Base-by-base conservation (phyloP, 2,888 invertebrate species). In the Athalia cordata region DNA sequence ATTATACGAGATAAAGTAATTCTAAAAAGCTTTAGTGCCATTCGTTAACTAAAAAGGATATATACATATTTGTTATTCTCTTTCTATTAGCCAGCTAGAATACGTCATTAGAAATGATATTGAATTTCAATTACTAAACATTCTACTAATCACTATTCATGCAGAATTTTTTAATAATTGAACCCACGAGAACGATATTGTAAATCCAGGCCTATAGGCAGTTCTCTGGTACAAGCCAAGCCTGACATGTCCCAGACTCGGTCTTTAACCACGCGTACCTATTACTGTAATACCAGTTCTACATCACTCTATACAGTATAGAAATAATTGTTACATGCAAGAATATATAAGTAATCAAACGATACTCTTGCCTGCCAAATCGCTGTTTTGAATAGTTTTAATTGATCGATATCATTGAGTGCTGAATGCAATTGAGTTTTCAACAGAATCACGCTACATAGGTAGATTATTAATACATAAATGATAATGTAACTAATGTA, bases 401-500 rank as follows among this genome's bases (percentile, higher is more conserved):
- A n/a, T 15, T 59, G 47, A 76, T 76, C 11, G 52, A 52, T 72
- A 72, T 77, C 66, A 77, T 66, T 43, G 67, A 66, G 9, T 66
- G 57, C 67, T 9, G 49, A 66, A 66, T 47, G 66, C 77, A 77
- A 77, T 66, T 77, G 77, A 72, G 47, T 59, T 72, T 6, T 4
- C 13, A 52, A 52, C 9, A 8, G 15, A 62, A 62, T 49, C 62
- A 29, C 50, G 55, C 79, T 70, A 79, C 49, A 74, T 77, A 70
- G 64, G 62, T 81, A 80, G 79, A 80, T 77, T 79, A 79, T 80
- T 80, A 81, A 76, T 77, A 77, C 81, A 76, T 81, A 82, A 83
- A 64, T 29, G 81, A 80, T 85, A 84, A 82, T 85, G 83, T 85
- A 84, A 85, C 83, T 85, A 85, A 84, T 85, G 83, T 85, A 85